Conservation (phyloP, 2,888 invertebrate genomes). For the Pollenia amentaria region DNA sequence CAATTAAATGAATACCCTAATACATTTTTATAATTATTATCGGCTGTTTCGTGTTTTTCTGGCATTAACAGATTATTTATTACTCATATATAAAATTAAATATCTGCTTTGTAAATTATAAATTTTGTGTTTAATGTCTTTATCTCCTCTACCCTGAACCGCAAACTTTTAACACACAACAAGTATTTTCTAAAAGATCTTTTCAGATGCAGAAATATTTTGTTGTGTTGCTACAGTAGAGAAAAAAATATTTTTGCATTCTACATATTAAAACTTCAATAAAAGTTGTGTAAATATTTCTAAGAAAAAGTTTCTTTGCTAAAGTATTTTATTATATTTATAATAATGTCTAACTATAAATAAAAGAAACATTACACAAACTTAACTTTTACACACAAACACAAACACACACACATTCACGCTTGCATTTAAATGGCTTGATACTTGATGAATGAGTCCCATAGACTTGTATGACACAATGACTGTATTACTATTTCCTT, state of each 20-base stretch:
- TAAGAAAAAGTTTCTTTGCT: constrained; percentile 23
- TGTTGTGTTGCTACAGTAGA: too few relatives aligned
- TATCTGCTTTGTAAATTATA: too few relatives aligned
- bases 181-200: too few relatives aligned
- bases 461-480: constrained; percentile 63
- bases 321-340: constrained; percentile 35
- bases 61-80: too few relatives aligned
- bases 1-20: too few relatives aligned
- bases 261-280: constrained; percentile 54
- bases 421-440: not conserved
- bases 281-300: constrained; percentile 44
- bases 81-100: too few relatives aligned
- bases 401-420: not conserved
- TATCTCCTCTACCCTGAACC: too few relatives aligned
- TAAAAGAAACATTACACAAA: constrained; percentile 9
- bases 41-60: too few relatives aligned
- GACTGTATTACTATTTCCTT: constrained; percentile 58
- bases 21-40: too few relatives aligned
- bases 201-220: not conserved
- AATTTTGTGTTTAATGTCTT: too few relatives aligned
- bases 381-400: not conserved
- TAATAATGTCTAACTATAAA: constrained; percentile 14
- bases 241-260: not conserved
- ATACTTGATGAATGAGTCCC: constrained; percentile 64
- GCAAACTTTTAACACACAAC: too few relatives aligned